Conservation (phyloP, 2,113 vertebrate species). For the Odocoileus hemionus region DNA sequence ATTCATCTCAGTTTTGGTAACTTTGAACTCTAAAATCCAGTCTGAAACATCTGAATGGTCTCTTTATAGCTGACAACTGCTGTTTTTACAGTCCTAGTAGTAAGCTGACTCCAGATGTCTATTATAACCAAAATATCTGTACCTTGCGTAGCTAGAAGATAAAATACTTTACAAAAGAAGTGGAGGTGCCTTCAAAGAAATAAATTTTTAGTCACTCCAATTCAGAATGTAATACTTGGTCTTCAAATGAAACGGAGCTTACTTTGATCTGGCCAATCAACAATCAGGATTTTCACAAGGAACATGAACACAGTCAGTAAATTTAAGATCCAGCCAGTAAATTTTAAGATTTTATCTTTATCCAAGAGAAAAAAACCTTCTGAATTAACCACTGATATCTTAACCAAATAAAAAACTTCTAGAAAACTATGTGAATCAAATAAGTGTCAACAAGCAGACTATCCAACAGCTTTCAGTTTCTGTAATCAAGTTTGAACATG, state of each 20-base stretch:
- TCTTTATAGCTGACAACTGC: not conserved
- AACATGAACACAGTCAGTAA: not conserved
- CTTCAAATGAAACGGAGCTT: not conserved
- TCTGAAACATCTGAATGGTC: not conserved
- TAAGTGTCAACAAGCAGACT: not conserved
- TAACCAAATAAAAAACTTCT: constrained; percentile 19
- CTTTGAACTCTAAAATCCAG: not conserved
- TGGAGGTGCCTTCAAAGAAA: not conserved
- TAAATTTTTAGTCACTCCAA: not conserved
- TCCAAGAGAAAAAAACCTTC: not conserved
- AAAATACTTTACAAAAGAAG: not conserved
- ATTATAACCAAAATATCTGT: not conserved
- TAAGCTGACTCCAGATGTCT: not conserved
- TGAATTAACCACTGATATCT: not conserved
- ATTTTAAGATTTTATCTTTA: constrained; percentile 11
- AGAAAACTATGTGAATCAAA: not conserved
- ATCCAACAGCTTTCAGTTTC: not conserved
- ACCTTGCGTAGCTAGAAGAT: not conserved
- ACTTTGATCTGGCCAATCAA: not conserved
- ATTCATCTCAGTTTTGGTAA: not conserved
- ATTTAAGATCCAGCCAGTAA: not conserved
- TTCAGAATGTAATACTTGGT: not conserved
- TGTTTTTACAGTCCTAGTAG: not conserved
- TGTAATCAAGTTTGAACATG: not conserved
- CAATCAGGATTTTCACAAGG: not conserved